Conservation (phyloP, 2,888 invertebrate genomes). For the Plagodis pulveraria region DNA sequence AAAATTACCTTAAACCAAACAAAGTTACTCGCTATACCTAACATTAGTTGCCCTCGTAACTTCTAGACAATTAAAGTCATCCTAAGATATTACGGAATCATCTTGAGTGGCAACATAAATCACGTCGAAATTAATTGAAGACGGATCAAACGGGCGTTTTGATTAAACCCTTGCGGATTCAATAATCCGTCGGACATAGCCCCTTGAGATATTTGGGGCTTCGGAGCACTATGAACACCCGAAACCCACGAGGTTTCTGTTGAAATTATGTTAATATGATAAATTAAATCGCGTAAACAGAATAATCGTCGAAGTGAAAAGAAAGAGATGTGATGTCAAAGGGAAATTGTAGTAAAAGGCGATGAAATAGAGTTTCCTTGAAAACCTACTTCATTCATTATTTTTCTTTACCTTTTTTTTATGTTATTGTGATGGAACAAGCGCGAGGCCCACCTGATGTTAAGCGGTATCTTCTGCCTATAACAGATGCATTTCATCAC, state of each 20-base stretch:
- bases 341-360: too few species aligned
- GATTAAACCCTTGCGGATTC: slow-evolving; percentile 30
- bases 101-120: slow-evolving; percentile 25
- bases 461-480: too few species aligned
- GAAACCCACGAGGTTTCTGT: slow-evolving; percentile 11
- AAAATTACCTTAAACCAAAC: too few species aligned
- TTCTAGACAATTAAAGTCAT: slow-evolving; percentile 21
- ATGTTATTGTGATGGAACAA: too few species aligned
- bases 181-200: slow-evolving; percentile 32
- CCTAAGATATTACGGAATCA: slow-evolving; percentile 22
- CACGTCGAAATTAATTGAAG: slow-evolving; percentile 35
- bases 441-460: too few species aligned
- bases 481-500: too few species aligned
- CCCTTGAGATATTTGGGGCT: slow-evolving; percentile 26
- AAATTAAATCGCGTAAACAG: background rate
- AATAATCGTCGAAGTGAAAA: too few species aligned
- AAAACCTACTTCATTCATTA: too few species aligned
- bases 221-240: slow-evolving; percentile 5
- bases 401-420: too few species aligned
- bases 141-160: slow-evolving; percentile 29
- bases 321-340: too few species aligned
- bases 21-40: background rate
- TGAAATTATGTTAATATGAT: background rate
- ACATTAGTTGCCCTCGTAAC: background rate
- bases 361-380: too few species aligned